Conservation (phyloP, 2,797 vertebrate species). For the Morus bassanus region DNA sequence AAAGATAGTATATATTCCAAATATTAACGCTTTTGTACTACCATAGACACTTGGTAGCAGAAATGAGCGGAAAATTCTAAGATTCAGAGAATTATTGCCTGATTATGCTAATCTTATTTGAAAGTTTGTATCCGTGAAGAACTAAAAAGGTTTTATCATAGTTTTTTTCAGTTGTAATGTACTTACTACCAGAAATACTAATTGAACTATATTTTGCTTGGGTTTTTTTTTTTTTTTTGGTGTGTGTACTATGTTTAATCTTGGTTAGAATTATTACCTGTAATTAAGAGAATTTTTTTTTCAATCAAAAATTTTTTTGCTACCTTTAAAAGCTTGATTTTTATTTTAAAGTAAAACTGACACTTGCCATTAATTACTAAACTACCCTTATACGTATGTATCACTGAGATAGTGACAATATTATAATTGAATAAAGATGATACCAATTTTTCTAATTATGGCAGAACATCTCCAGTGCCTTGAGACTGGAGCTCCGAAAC, state of each 20-base stretch:
- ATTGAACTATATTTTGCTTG: not conserved
- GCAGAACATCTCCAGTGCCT: not conserved
- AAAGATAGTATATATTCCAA: not conserved
- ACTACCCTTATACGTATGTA: accelerated
- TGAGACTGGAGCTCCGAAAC: not conserved
- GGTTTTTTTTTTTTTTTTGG: too few relatives aligned
- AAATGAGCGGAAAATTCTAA: constrained; percentile 17
- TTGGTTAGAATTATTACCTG: not conserved
- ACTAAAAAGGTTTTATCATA: not conserved
- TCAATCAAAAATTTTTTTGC: not conserved
- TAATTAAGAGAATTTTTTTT: not conserved
- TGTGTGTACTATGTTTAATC: not conserved
- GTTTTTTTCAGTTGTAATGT: constrained; percentile 6
- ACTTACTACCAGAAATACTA: constrained; percentile 21
- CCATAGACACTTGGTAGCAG: not conserved
- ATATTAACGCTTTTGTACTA: constrained; percentile 2
- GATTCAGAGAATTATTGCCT: not conserved
- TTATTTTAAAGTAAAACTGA: not conserved
- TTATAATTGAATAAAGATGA: not conserved
- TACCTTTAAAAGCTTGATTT: not conserved
- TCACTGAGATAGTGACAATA: not conserved
- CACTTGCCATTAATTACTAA: not conserved
- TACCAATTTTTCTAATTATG: not conserved
- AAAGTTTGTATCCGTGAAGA: constrained; percentile 21
- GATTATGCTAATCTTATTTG: constrained; percentile 14